phyloP scores from a whole-genome alignment of 2,888 invertebrate genomes.

The Tachina fera region DNA sequence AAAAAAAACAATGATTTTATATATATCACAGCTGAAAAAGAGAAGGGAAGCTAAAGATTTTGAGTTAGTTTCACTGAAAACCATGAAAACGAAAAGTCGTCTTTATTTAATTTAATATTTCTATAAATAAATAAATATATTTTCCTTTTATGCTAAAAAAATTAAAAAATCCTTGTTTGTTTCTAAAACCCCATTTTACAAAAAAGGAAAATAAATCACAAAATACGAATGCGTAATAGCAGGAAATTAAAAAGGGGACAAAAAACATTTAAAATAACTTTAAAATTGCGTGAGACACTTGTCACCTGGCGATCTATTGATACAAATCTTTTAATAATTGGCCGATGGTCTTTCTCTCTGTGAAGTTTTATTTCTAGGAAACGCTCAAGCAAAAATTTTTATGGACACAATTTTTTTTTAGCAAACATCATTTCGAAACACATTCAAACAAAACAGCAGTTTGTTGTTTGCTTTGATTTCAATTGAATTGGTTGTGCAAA shows the following conservation, averaged over 20 bases:
- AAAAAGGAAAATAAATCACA: not conserved
- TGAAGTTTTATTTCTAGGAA: conserved; percentile 16
- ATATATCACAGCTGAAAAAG: not conserved
- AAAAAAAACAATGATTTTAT: too few relatives aligned
- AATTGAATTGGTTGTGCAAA: conserved; percentile 20
- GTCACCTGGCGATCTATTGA: conserved; percentile 64
- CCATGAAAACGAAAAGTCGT: too few relatives aligned
- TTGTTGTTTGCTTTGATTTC: not conserved
- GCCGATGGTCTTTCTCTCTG: conserved; percentile 34
- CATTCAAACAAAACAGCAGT: conserved; percentile 2
- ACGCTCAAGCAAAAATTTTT: conserved; percentile 18
- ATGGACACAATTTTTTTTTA: not conserved
- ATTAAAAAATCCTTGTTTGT: conserved; percentile 33
- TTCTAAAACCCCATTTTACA: not conserved
- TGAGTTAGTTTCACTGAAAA: not conserved
- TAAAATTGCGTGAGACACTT: conserved; percentile 69
- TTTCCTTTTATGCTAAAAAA: not conserved
- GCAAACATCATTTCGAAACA: not conserved
- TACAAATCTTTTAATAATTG: conserved; percentile 68
- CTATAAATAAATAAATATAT: not conserved
- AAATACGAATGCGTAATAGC: conserved; percentile 50
- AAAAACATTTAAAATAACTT: conserved; percentile 22
- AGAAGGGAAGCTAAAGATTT: not conserved
- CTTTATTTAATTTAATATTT: too few relatives aligned
- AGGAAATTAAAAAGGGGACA: conserved; percentile 48